Base-by-base conservation (phyloP, 2,888 invertebrate species). In the Meganola albula region DNA sequence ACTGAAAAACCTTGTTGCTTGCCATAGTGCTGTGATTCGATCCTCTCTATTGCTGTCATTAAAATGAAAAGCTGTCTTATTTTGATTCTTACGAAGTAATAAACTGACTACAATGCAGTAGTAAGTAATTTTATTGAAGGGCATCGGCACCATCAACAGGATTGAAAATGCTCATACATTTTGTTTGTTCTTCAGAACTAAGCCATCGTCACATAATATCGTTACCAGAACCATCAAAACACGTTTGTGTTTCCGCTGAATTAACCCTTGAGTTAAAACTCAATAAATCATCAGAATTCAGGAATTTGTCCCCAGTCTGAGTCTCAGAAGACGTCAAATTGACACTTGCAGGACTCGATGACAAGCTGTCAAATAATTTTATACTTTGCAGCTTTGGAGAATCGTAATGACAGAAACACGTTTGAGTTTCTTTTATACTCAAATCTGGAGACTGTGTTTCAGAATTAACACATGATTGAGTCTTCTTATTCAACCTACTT, bases 361-460 rank as follows among this genome's bases (percentile, higher is more conserved):
- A 55, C 0, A 72, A 41, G 16, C 73, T 73, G 1, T 78, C 79
- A n/a, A 66, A 65, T 0, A 67, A 31, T 13, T 58, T 63, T 4
- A 59, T 66, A 21, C 53, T 63, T 0, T 51, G 30, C n/a, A n/a
- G n/a, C 29, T 63, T 74, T 0, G 74, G 69, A 0, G 74, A 69
- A 1, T 79, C 78, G 10, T 61, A 70, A 0, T 67, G 42, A 32
- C 83, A 83, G 1, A 66, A 41, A 11, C 83, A 84, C 0, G 84
- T 85, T 7, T 85, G 84, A 0, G 84, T 83, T 8, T 80, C 82
- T 21, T 84, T 83, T 0, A 80, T 74, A 21, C 72, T 79, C 8
- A 74, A 46, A 40, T 80, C 78, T 0, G 76, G 71, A 0, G 72
- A 68, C 5, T 73, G 68, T 0, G 72, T 73, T 14, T 71, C 63